Evolutionary conservation across 2,113 vertebrate genomes (phyloP), one percentile per base, ranked within the genome.

Genomic region (Catharus bicknelli): DNA sequence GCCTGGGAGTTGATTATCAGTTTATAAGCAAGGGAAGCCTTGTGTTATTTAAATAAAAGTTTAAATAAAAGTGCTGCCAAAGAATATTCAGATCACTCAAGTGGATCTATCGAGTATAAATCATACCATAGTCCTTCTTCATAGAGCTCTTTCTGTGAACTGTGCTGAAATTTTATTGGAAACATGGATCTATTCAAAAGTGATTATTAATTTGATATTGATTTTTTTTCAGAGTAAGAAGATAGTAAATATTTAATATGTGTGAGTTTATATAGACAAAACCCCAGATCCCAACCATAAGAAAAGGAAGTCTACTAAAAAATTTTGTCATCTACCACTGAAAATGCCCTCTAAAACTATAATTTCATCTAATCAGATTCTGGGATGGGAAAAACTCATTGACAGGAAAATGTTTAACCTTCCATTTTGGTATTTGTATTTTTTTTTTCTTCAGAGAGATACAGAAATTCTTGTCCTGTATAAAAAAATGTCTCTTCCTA

Each of bases 101-200:
- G 6, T 58, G 14, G 45, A 45, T 45, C 3, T n/a, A 3, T 3
- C 14, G 6, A 36, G 11, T 19, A 4, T 27, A 74, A 81, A 69
- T 77, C 10, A 53, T 32, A 40, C 2, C 8, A 16, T 0, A 0
- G 5, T 48, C 36, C 19, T 53, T 62, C 29, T 48, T 77, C n/a
- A 36, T 42, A 48, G 36, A 21, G 3, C 36, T 10, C 1, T 55
- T 61, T 61, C n/a, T 57, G 15, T 83, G 48, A 63, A 25, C 20
- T 40, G 3, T 15, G 43, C 2, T 47, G 7, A 32, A 55, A 9
- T 53, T 62, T 74, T 59, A 13, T 57, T 53, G 4, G 19, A 86
- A 91, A 57, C 5, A 2, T 26, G 5, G 4, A 32, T 83, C 13
- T 68, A 26, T 58, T 54, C 18, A 3, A 69, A 73, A 45, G 11